phyloP scores from a whole-genome alignment of 2,113 vertebrate species.

The Rhabdomys dilectus region DNA sequence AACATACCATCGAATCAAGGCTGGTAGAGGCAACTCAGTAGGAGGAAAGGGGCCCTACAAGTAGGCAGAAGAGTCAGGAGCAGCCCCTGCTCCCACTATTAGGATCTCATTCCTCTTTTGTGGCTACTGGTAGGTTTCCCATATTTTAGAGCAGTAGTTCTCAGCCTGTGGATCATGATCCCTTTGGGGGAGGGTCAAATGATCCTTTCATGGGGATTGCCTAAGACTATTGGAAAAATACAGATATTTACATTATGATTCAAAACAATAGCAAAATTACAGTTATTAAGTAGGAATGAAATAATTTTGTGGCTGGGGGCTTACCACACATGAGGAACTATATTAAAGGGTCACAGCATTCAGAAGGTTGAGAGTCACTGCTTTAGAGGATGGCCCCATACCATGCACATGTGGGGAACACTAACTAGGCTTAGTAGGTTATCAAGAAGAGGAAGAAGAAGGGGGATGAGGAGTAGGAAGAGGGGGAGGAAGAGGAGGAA shows the following conservation, averaged over 20 bases:
- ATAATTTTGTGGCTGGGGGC: neutral
- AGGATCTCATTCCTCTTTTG: neutral
- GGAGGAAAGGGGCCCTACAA: neutral
- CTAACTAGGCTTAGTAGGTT: neutral
- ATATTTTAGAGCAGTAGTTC: neutral
- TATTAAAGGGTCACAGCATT: neutral
- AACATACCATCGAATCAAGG: neutral
- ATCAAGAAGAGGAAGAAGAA: neutral
- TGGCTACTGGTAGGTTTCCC: neutral
- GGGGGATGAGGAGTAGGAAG: rapidly evolving
- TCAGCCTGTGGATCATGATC: neutral
- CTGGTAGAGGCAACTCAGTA: neutral
- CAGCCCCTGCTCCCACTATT: neutral
- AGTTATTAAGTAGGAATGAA: neutral
- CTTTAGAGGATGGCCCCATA: neutral
- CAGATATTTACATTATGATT: neutral
- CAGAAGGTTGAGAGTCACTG: neutral
- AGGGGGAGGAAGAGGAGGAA: too few species aligned
- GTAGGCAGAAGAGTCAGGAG: neutral
- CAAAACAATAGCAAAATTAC: neutral
- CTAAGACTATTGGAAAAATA: neutral
- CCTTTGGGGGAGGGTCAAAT: neutral
- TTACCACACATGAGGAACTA: neutral
- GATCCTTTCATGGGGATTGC: neutral
- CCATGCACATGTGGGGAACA: neutral